These are phyloP conservation scores for Montifringilla adamsi DNA, from an alignment of 2,113 vertebrate genomes.

Conservation along the genomic window DNA sequence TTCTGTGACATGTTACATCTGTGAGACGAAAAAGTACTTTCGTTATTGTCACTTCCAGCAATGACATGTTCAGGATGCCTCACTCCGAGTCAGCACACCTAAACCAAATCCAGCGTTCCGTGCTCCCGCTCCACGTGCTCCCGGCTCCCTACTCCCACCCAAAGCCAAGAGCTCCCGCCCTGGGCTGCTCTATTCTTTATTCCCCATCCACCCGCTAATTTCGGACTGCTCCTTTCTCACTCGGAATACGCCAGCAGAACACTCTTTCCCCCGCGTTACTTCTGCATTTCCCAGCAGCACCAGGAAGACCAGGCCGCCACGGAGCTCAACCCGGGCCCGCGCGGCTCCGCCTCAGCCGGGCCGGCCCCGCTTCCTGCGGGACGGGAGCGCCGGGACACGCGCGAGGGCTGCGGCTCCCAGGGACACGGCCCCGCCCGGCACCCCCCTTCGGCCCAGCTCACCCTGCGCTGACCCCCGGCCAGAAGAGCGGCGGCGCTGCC, in stretches of 20 bases:
- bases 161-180: too few species aligned
- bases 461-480: not conserved
- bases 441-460: not conserved
- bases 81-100: accelerated
- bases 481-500: not conserved
- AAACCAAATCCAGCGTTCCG: too few species aligned
- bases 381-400: not conserved
- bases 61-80: accelerated
- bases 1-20: too few species aligned
- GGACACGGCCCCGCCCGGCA: not conserved
- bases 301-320: not conserved
- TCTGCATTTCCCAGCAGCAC: accelerated
- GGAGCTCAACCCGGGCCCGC: not conserved
- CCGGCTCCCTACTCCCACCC: not conserved
- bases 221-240: not conserved
- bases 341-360: not conserved
- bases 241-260: accelerated
- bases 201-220: accelerated
- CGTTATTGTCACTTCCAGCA: not conserved
- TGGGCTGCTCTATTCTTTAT: accelerated
- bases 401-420: not conserved
- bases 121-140: not conserved
- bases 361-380: not conserved
- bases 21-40: not conserved
- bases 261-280: too few species aligned